These are phyloP conservation scores for Apis laboriosa DNA, from an alignment of 1,140 invertebrate genomes.

Conservation along the genomic window DNA sequence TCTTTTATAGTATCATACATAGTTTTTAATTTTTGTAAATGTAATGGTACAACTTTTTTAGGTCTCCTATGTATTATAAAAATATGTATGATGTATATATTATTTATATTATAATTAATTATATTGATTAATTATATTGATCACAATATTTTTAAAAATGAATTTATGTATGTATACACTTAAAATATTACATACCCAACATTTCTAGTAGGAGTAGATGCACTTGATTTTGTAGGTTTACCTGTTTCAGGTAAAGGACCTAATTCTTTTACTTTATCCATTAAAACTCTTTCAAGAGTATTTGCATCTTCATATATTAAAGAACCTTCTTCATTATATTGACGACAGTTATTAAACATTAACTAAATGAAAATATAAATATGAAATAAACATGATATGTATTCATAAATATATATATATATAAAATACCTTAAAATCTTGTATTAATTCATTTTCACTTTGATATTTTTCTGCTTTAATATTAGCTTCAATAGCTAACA, in stretches of 20 bases:
- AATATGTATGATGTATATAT: background rate
- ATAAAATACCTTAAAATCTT: conserved; percentile 84
- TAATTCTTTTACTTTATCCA: conserved; percentile 91
- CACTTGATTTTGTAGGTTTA: conserved; percentile 70
- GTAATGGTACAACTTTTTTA: conserved; percentile 82
- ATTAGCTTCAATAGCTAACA: conserved; percentile 95
- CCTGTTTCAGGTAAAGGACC: conserved; percentile 79
- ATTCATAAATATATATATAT: background rate
- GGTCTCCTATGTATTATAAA: conserved; percentile 72
- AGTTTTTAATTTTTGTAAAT: conserved; percentile 90
- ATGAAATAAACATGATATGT: background rate
- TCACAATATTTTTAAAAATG: background rate
- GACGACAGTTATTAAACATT: conserved; percentile 97
- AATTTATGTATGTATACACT: background rate
- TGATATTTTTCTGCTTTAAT: conserved; percentile 89
- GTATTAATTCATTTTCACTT: conserved; percentile 84
- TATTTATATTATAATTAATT: too few species aligned
- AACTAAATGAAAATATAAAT: conserved; percentile 80
- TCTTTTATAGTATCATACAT: conserved; percentile 95
- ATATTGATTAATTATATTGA: background rate
- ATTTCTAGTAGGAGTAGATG: conserved; percentile 74
- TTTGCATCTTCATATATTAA: conserved; percentile 97
- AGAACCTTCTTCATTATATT: conserved; percentile 98
- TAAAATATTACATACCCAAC: conserved; percentile 71
- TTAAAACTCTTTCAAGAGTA: conserved; percentile 91